phyloP scores from a whole-genome alignment of 2,113 vertebrate species.

The Phocoena sinus region DNA sequence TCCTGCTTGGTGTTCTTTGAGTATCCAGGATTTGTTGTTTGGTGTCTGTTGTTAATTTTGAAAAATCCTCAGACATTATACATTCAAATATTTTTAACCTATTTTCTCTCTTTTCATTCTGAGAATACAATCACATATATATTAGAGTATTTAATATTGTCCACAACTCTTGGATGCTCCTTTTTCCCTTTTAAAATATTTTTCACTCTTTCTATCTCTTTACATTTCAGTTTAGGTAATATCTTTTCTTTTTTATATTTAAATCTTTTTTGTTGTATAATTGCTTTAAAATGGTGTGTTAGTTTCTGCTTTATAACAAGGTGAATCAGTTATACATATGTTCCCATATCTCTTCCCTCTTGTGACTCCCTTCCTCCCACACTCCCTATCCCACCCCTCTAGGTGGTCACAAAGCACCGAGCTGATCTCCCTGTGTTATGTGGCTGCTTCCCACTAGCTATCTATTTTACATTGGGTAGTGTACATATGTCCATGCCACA shows the following conservation, averaged over 20 bases:
- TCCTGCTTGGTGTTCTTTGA: neutral
- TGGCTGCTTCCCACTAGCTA: too few relatives aligned
- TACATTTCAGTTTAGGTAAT: neutral
- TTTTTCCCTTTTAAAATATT: neutral
- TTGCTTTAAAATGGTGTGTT: too few relatives aligned
- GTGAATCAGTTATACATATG: too few relatives aligned
- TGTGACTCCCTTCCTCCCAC: too few relatives aligned
- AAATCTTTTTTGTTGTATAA: too few relatives aligned
- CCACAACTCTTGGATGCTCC: neutral
- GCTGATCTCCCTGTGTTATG: too few relatives aligned
- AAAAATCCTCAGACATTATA: neutral
- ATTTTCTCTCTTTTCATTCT: neutral
- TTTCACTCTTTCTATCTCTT: neutral
- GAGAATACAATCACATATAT: neutral
- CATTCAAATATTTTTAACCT: neutral
- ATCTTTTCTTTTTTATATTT: neutral
- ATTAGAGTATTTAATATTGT: neutral
- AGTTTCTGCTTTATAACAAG: too few relatives aligned
- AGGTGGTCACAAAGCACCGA: too few relatives aligned
- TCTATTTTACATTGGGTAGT: too few relatives aligned
- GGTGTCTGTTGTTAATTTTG: neutral
- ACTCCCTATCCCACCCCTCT: too few relatives aligned
- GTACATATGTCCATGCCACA: too few relatives aligned
- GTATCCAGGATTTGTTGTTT: neutral
- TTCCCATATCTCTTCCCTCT: too few relatives aligned